These are phyloP conservation scores for Sylvia atricapilla DNA, from an alignment of 2,113 vertebrate genomes.

Conservation along the genomic window DNA sequence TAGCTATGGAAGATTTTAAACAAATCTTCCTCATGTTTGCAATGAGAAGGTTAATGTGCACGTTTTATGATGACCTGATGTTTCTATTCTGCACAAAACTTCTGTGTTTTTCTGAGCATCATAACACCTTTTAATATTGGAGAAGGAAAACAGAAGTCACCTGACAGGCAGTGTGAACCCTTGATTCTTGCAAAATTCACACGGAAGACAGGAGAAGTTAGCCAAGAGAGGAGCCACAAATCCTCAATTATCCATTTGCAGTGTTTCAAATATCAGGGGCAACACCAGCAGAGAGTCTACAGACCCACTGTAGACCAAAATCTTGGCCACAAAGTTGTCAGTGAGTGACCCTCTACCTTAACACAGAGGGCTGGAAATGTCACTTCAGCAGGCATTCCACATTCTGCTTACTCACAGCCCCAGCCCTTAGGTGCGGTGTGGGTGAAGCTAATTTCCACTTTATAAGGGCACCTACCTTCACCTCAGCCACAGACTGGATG, in stretches of 20 bases:
- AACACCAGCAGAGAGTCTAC: neutral
- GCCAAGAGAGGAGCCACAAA: neutral
- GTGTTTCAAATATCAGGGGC: neutral
- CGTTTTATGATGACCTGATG: neutral
- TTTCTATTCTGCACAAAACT: neutral
- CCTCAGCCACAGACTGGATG: neutral
- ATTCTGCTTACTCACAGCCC: neutral
- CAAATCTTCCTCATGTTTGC: neutral
- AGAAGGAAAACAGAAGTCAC: neutral
- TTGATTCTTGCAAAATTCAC: neutral
- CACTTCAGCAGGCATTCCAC: neutral
- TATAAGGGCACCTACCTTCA: neutral
- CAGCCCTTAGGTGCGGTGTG: accelerated
- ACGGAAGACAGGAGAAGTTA: neutral
- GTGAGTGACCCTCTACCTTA: neutral
- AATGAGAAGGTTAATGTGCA: neutral
- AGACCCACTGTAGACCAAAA: neutral
- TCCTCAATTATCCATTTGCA: neutral
- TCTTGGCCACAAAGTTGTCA: neutral
- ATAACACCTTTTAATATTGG: neutral
- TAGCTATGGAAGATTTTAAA: neutral
- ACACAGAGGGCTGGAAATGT: neutral
- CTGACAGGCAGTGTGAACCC: neutral
- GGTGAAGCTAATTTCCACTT: neutral
- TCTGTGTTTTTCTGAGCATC: neutral